Conservation (phyloP, 92 coral and sea anemone species). For the Zoanthus sansibaricus region DNA sequence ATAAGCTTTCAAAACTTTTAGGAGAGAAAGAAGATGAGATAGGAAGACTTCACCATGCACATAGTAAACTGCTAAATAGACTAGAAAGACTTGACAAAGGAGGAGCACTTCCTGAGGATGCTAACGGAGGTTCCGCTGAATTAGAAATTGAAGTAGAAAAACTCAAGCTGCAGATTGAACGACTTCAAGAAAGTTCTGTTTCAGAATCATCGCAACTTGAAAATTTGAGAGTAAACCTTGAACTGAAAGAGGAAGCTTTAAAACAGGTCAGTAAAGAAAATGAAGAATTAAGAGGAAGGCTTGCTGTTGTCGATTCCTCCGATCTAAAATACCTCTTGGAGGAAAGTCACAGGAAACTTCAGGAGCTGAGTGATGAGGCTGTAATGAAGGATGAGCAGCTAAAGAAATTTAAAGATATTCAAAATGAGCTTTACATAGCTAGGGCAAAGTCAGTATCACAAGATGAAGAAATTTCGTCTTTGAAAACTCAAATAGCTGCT, state of each 20-base stretch:
- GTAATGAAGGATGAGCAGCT: slow-evolving; percentile 69
- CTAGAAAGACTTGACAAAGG: slow-evolving; percentile 80
- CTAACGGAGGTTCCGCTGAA: slow-evolving; percentile 69
- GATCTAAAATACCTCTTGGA: slow-evolving; percentile 80
- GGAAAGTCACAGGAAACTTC: slow-evolving; percentile 80
- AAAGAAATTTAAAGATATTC: slow-evolving; percentile 69
- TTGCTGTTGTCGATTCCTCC: slow-evolving; percentile 72
- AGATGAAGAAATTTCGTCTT: slow-evolving; percentile 69
- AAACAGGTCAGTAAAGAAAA: slow-evolving; percentile 79
- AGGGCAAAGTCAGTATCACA: slow-evolving; percentile 67
- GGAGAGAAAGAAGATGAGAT: slow-evolving; percentile 86
- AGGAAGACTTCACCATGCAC: slow-evolving; percentile 70
- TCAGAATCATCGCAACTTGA: slow-evolving; percentile 83
- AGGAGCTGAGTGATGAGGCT: slow-evolving; percentile 68
- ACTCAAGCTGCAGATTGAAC: slow-evolving; percentile 60
- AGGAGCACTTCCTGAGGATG: slow-evolving; percentile 77
- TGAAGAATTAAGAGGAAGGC: slow-evolving; percentile 72
- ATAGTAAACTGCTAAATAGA: slow-evolving; percentile 74
- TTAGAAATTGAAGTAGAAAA: slow-evolving; percentile 80
- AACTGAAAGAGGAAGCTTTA: slow-evolving; percentile 76
- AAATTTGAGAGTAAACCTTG: slow-evolving; percentile 73
- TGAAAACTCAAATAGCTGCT: slow-evolving; percentile 70
- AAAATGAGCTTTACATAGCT: slow-evolving; percentile 78
- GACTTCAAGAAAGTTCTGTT: slow-evolving; percentile 61
- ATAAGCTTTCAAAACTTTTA: slow-evolving; percentile 76